Conservation (phyloP, 2,888 invertebrate genomes). For the Plebejus argus region DNA sequence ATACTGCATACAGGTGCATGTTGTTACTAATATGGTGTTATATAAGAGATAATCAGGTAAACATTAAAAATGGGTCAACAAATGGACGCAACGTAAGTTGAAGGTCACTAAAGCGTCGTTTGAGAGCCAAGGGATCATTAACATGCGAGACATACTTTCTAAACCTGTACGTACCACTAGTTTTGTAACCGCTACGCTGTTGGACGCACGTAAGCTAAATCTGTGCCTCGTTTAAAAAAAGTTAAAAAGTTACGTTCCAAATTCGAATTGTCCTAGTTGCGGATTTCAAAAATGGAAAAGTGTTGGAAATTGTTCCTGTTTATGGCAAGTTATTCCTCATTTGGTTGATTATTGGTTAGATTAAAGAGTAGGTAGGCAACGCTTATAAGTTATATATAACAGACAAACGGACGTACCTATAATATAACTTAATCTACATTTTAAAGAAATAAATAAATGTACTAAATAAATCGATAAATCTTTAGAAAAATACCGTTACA, state of each 20-base stretch:
- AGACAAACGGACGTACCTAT: not conserved
- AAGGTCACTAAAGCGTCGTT: slow-evolving; percentile 39
- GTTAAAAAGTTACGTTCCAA: slow-evolving; percentile 29
- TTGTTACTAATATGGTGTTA: not conserved
- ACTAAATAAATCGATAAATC: not conserved
- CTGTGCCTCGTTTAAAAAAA: slow-evolving; percentile 33
- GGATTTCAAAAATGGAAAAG: slow-evolving; percentile 47
- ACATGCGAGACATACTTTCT: slow-evolving; percentile 52
- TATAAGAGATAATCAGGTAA: not conserved
- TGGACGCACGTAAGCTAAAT: slow-evolving; percentile 47
- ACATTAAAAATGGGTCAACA: slow-evolving; percentile 11
- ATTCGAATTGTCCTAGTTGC: slow-evolving; percentile 30
- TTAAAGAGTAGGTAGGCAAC: not conserved
- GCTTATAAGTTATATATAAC: too few relatives aligned
- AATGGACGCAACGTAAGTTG: slow-evolving; percentile 32
- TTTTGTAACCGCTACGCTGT: slow-evolving; percentile 49
- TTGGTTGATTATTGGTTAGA: not conserved
- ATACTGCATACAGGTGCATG: not conserved
- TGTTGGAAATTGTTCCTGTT: slow-evolving; percentile 47
- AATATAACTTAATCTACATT: not conserved
- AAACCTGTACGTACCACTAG: slow-evolving; percentile 42
- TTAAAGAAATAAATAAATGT: not conserved
- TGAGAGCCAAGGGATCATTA: slow-evolving; percentile 51
- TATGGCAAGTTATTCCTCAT: slow-evolving; percentile 46
- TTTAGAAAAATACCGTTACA: not conserved